Conservation (phyloP, 1,140 invertebrate species). For the Platyscapa corneri region DNA sequence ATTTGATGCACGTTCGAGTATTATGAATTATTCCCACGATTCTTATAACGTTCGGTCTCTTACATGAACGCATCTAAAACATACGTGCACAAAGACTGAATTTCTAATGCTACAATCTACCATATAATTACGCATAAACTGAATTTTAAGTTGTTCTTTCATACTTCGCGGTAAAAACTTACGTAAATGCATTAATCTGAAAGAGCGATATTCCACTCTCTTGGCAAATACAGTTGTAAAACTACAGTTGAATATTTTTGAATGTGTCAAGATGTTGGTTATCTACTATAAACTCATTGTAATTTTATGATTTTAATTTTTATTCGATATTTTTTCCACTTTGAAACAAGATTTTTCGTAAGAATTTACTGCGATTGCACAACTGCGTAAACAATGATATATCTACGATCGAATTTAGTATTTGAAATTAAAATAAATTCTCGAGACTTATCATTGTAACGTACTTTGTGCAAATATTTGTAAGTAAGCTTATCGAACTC, state of each 20-base stretch:
- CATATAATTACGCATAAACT: neutral
- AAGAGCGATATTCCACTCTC: neutral
- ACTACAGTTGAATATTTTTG: neutral
- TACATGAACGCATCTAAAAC: conserved; percentile 27
- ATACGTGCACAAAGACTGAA: conserved; percentile 10
- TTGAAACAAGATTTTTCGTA: neutral
- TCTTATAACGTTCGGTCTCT: conserved; percentile 38
- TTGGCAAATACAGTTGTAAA: neutral
- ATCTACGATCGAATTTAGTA: conserved; percentile 18
- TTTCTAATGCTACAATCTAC: conserved; percentile 12
- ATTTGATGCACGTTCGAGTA: neutral
- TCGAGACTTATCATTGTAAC: neutral
- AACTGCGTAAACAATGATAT: neutral
- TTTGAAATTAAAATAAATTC: neutral
- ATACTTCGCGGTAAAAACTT: neutral
- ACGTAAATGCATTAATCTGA: neutral
- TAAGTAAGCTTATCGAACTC: neutral
- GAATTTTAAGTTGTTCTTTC: neutral
- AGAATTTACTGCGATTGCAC: conserved; percentile 1
- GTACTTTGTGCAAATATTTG: neutral
- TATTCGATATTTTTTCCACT: neutral
- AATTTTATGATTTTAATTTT: neutral
- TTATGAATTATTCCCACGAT: neutral
- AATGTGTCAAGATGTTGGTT: neutral
- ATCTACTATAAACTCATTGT: neutral